Evolutionary conservation across 2,888 invertebrate species (phyloP).

Genomic region (Drosophila neonasuta): DNA sequence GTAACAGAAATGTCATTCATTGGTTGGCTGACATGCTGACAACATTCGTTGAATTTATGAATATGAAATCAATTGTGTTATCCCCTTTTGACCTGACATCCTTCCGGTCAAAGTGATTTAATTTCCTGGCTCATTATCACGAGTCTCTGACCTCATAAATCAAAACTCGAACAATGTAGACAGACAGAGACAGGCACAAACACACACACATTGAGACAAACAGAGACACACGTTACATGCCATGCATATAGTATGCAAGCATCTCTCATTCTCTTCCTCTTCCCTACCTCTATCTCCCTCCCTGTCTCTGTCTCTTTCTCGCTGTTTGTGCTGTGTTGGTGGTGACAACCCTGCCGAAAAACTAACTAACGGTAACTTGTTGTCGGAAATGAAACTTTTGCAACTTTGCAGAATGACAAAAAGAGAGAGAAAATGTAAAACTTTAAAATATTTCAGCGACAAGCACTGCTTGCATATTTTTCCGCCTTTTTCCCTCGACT

Average conservation of each 20-base stretch:
- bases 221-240: conserved; percentile 67
- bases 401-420: conserved; percentile 56
- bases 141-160: conserved; percentile 78
- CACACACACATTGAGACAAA: conserved; percentile 24
- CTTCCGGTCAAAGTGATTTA: conserved; percentile 80
- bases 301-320: conserved; percentile 9
- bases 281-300: conserved; percentile 7
- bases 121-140: conserved; percentile 79
- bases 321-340: conserved; percentile 27
- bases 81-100: conserved; percentile 78
- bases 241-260: conserved; percentile 53
- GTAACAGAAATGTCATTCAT: conserved; percentile 47
- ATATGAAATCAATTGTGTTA: conserved; percentile 78
- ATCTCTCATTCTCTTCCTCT: conserved; percentile 7
- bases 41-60: conserved; percentile 75
- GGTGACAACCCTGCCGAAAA: conserved; percentile 72
- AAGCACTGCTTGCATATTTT: conserved; percentile 54
- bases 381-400: conserved; percentile 78
- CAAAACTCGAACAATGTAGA: conserved; percentile 70
- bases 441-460: conserved; percentile 73
- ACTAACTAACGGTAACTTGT: conserved; percentile 77
- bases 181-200: conserved; percentile 34
- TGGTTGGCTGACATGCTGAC: conserved; percentile 58
- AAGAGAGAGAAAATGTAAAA: conserved; percentile 33
- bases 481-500: conserved; percentile 13